phyloP scores from a whole-genome alignment of 2,888 invertebrate species.

The Seira musarum region DNA sequence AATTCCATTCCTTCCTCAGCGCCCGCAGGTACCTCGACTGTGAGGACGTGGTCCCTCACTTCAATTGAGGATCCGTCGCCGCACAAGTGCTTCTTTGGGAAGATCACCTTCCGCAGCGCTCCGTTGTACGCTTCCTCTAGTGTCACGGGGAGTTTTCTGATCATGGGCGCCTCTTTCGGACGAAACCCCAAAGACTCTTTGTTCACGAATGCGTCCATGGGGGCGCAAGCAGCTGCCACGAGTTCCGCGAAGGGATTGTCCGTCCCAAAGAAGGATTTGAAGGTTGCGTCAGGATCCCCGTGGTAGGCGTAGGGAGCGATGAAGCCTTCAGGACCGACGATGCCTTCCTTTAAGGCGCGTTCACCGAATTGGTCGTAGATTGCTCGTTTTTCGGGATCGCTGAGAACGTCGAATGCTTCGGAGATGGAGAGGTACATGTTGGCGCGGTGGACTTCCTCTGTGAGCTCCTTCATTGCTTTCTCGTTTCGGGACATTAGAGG shows the following conservation, averaged over 20 bases:
- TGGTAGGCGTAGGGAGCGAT: constrained; percentile 86
- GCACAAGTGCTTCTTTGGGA: constrained; percentile 75
- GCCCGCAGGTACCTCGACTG: constrained; percentile 83
- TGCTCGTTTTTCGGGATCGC: constrained; percentile 79
- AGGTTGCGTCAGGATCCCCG: constrained; percentile 83
- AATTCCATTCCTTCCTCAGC: constrained; percentile 82
- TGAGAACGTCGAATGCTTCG: constrained; percentile 86
- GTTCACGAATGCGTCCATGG: constrained; percentile 78
- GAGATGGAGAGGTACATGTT: constrained; percentile 77
- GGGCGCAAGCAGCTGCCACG: constrained; percentile 79
- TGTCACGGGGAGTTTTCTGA: constrained; percentile 76
- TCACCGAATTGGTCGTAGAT: constrained; percentile 93
- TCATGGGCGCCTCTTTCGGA: constrained; percentile 77
- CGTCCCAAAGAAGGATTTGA: constrained; percentile 86
- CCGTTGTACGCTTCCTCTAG: constrained; percentile 76
- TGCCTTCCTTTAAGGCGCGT: constrained; percentile 86
- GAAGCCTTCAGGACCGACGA: constrained; percentile 80
- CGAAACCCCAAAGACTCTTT: constrained; percentile 54
- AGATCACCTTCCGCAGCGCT: constrained; percentile 68
- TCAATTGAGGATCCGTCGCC: constrained; percentile 78
- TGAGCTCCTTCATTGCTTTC: constrained; percentile 52
- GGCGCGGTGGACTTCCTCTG: constrained; percentile 57
- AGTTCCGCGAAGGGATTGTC: constrained; percentile 86
- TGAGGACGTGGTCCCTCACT: constrained; percentile 81
- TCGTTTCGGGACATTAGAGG: constrained; percentile 71